phyloP scores from a whole-genome alignment of 2,888 invertebrate genomes.

The Spisula subtruncata region DNA sequence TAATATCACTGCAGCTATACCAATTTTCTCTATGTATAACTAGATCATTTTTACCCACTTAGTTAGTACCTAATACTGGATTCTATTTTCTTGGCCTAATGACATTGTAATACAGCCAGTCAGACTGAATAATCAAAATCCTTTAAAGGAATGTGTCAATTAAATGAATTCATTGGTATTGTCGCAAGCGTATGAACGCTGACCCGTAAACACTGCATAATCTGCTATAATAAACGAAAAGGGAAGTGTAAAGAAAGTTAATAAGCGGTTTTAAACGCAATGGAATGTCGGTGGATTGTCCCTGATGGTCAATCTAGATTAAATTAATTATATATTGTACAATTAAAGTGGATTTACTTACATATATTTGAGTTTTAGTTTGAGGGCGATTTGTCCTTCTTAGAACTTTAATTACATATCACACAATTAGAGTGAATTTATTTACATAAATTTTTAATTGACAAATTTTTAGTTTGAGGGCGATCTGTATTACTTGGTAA shows the following conservation, averaged over 20 bases:
- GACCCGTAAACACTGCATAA: neutral
- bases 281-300: neutral
- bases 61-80: neutral
- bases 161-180: slow-evolving; percentile 20
- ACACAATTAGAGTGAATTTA: no score
- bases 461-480: no score
- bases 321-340: neutral
- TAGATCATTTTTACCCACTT: neutral
- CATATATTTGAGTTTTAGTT: neutral
- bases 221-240: neutral
- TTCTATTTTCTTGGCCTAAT: neutral
- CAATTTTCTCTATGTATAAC: neutral
- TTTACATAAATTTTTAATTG: neutral
- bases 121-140: slow-evolving; percentile 20
- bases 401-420: no score
- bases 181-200: neutral
- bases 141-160: neutral
- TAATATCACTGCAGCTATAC: neutral
- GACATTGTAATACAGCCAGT: neutral
- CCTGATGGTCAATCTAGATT: neutral
- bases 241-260: neutral
- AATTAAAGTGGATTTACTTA: neutral
- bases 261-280: neutral
- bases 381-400: no score
- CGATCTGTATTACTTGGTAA: no score